Conservation (phyloP, 2,797 vertebrate species). For the Mormyrops boulengeri region DNA sequence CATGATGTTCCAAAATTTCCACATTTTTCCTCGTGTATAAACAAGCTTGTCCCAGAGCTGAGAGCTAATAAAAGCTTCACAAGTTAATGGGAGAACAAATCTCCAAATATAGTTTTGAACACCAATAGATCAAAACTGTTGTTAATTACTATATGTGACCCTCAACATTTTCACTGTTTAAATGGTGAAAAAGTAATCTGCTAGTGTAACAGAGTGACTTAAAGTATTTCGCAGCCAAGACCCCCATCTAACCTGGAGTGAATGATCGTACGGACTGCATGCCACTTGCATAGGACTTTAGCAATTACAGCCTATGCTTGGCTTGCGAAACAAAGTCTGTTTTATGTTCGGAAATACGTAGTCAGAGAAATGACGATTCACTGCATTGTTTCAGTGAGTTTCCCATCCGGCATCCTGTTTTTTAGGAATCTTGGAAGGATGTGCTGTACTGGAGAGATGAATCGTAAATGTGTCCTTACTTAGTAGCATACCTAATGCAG, state of each 20-base stretch:
- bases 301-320: not conserved
- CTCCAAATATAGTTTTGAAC: not conserved
- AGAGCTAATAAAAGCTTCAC: not conserved
- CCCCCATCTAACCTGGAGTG: not conserved
- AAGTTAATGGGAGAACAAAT: not conserved
- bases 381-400: not conserved
- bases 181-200: not conserved
- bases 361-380: not conserved
- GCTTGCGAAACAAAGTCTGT: not conserved
- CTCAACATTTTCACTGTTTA: not conserved
- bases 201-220: not conserved
- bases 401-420: not conserved
- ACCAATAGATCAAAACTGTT: not conserved
- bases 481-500: not conserved
- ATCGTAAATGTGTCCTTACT: not conserved
- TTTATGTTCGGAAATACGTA: not conserved
- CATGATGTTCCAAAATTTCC: not conserved
- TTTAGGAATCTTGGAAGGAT: not conserved
- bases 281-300: not conserved
- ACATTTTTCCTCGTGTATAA: not conserved
- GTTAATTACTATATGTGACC: not conserved
- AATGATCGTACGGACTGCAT: not conserved
- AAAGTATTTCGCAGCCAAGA: not conserved
- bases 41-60: not conserved
- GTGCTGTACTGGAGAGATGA: not conserved